Base-by-base conservation (phyloP, 2,113 vertebrate genomes). In the Nicator chloris region DNA sequence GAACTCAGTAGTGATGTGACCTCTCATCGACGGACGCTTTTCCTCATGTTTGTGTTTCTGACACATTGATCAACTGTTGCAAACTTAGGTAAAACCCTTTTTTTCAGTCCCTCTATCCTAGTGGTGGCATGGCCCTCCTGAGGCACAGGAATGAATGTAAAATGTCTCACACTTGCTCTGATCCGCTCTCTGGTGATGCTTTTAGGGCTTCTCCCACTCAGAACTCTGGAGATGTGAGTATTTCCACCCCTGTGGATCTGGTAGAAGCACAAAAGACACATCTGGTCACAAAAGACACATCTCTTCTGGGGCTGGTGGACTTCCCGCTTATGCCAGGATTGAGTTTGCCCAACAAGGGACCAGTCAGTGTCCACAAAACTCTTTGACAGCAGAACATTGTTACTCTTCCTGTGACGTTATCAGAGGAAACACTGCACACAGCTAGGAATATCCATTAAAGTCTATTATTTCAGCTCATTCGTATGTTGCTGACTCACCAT, bases 401-500 rank as follows among this genome's bases (percentile, higher is more conserved):
- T 88, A 49, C 13, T 40, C 39, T 68, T 49, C 45, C 73, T 75
- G 47, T 86, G 84, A 89, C 1, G 0, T 61, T 63, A 27, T 42
- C 53, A 47, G 39, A 71, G 79, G 71, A 77, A 79, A 61, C 37
- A 44, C 21, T 73, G n/a, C 63, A 39, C 18, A 63, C 54, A 68
- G 39, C 26, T 59, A 17, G 3, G 19, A 28, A 10, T 15, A 24
- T 45, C 56, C 63, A 65, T 85, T 61, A 61, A 73, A 47, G 61
- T 61, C 71, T 31, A 80, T 65, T 87, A 79, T 95, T 96, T 94
- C 90, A 90, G 35, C 66, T 90, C 79, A 16, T 90, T 92, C 79
- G 33, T 73, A 35, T 57, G 85, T 60, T 83, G 26, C 68, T 93
- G 86, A 91, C 82, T 96, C 82, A 83, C 60, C 47, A 56, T 51